Evolutionary conservation across 2,113 vertebrate species (phyloP).

Genomic region (Ceyx cyanopectus): DNA sequence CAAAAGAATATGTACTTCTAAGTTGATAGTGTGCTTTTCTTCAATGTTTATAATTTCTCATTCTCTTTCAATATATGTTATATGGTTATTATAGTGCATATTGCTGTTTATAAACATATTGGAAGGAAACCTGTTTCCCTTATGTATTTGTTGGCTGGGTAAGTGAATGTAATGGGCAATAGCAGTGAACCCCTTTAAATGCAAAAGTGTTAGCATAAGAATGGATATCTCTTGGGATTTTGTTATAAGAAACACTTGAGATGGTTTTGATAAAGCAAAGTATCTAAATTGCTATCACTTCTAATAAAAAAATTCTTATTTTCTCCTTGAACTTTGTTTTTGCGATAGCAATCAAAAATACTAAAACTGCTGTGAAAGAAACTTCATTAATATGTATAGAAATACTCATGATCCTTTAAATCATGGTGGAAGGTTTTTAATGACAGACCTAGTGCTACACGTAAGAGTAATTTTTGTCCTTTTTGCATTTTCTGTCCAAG

Average conservation of each 20-base stretch:
- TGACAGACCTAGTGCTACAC: neutral
- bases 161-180: neutral
- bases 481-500: neutral
- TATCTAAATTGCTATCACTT: neutral
- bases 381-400: neutral
- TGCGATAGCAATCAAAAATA: neutral
- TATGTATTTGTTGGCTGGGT: neutral
- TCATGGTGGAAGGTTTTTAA: neutral
- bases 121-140: neutral
- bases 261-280: neutral
- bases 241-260: neutral
- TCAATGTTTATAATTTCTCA: neutral
- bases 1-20: neutral
- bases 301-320: neutral
- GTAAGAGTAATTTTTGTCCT: neutral
- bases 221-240: slow-evolving; percentile 20
- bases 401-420: neutral
- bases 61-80: neutral
- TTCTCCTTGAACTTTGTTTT: neutral
- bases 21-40: neutral
- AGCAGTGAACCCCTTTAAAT: slow-evolving; percentile 3
- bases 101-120: neutral
- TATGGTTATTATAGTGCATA: neutral
- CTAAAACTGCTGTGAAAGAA: neutral
- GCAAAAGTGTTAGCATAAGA: neutral